Evolutionary conservation across 2,888 invertebrate species (phyloP).

Genomic region (Mellilla xanthometata): DNA sequence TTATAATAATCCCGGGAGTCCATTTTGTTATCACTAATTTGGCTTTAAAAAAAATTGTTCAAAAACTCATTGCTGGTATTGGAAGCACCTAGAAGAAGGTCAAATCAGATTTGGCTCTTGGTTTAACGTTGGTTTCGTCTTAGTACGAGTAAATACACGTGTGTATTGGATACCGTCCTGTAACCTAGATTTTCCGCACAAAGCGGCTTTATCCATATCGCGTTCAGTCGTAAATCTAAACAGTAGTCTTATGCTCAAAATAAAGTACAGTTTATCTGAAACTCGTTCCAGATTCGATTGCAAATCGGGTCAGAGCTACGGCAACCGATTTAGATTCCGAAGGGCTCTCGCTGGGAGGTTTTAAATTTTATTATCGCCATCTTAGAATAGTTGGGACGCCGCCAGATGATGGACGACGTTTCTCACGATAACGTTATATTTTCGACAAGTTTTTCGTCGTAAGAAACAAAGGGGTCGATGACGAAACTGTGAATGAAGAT

Average conservation of each 20-base stretch:
- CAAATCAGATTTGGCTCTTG: conserved; percentile 21
- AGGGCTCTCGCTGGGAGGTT: conserved; percentile 54
- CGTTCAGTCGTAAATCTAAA: conserved; percentile 17
- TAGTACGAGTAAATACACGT: no score
- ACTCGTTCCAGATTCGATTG: conserved; percentile 36
- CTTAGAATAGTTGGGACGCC: conserved; percentile 42
- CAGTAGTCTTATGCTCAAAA: conserved; percentile 20
- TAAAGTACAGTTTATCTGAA: conserved; percentile 21
- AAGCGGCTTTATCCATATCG: conserved; percentile 18
- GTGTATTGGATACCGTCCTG: conserved; percentile 59
- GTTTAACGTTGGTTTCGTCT: conserved; percentile 40
- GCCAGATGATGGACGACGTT: conserved; percentile 45
- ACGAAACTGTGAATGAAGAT: conserved; percentile 31
- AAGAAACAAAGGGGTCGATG: conserved; percentile 24
- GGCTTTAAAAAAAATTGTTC: conserved; percentile 32
- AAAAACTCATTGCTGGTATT: conserved; percentile 33
- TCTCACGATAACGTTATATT: conserved; percentile 24
- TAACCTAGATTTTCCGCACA: not conserved
- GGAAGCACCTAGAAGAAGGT: conserved; percentile 33
- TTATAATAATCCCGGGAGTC: conserved; percentile 69
- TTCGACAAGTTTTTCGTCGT: conserved; percentile 22
- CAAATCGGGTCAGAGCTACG: conserved; percentile 53
- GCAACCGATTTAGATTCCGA: conserved; percentile 47
- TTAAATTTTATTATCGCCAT: conserved; percentile 44
- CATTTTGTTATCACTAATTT: conserved; percentile 42